These are phyloP conservation scores for Pheosia tremula DNA, from an alignment of 2,888 invertebrate genomes.

Conservation along the genomic window DNA sequence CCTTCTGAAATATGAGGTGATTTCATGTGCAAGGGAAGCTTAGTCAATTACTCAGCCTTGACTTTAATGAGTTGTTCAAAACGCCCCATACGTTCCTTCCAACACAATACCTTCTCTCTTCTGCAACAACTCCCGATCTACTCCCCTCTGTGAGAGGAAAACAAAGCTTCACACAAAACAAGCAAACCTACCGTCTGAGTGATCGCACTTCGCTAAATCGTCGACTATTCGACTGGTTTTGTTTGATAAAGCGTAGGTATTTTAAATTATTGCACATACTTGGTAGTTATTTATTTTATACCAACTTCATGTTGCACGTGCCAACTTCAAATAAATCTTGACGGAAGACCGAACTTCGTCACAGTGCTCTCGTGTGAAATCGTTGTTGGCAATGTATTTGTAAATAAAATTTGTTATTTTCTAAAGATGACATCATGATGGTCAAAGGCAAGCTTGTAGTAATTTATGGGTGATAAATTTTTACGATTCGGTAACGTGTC, in stretches of 20 bases:
- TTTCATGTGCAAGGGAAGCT: conserved; percentile 55
- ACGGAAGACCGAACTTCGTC: conserved; percentile 16
- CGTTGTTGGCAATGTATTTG: conserved; percentile 38
- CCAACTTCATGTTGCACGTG: too few relatives aligned
- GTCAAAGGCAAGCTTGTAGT: conserved; percentile 45
- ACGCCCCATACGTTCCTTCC: conserved; percentile 64
- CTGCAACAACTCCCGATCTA: conserved; percentile 58
- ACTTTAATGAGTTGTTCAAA: conserved; percentile 68
- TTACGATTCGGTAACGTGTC: conserved; percentile 48
- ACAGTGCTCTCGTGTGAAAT: conserved; percentile 28
- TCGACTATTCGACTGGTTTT: conserved; percentile 23
- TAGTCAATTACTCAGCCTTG: conserved; percentile 63
- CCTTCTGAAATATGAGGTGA: conserved; percentile 53
- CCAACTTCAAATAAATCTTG: conserved; percentile 9
- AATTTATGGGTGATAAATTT: conserved; percentile 53
- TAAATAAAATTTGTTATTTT: conserved; percentile 37
- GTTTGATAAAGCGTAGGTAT: neutral
- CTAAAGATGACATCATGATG: conserved; percentile 56
- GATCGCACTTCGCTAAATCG: conserved; percentile 55
- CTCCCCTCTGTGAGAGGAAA: conserved; percentile 58
- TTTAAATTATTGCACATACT: too few relatives aligned
- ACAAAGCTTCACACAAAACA: conserved; percentile 69
- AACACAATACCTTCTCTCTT: conserved; percentile 62
- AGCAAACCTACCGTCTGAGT: conserved; percentile 68
- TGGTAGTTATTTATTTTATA: too few relatives aligned